Evolutionary conservation across 2,797 vertebrate species (phyloP).

Genomic region (Fratercula arctica): DNA sequence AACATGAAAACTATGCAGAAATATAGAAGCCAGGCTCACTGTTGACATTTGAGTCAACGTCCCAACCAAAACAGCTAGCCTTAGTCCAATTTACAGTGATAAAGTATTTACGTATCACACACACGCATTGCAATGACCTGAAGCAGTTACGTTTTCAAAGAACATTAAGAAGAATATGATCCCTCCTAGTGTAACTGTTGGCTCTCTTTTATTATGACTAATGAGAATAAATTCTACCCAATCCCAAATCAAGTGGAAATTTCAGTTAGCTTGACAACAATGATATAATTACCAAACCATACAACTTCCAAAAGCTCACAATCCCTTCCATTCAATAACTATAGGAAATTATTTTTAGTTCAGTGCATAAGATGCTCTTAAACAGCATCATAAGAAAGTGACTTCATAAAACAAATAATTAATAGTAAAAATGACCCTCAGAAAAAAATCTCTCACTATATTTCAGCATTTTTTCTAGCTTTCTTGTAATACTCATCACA

Average conservation of each 20-base stretch:
- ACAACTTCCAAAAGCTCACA: constrained; percentile 42
- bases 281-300: constrained; percentile 52
- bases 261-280: constrained; percentile 66
- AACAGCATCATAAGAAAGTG: neutral
- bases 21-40: neutral
- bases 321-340: neutral
- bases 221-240: constrained; percentile 58
- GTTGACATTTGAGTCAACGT: neutral
- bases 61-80: neutral
- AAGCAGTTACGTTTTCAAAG: constrained; percentile 18
- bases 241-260: constrained; percentile 52
- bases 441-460: neutral
- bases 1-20: neutral
- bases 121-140: neutral
- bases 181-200: neutral
- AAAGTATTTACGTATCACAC: constrained; percentile 9
- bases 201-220: constrained; percentile 36
- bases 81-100: neutral
- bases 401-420: neutral
- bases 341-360: constrained; percentile 39
- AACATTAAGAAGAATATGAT: constrained; percentile 31
- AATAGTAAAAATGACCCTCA: neutral
- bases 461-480: neutral
- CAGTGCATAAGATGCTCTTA: neutral
- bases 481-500: neutral